Percentiles rank a stretch among this genome's conserved stretches.
Evolutionary conservation across 2,888 invertebrate species (phyloP).

Genomic region (Phyllotreta cruciferae): DNA sequence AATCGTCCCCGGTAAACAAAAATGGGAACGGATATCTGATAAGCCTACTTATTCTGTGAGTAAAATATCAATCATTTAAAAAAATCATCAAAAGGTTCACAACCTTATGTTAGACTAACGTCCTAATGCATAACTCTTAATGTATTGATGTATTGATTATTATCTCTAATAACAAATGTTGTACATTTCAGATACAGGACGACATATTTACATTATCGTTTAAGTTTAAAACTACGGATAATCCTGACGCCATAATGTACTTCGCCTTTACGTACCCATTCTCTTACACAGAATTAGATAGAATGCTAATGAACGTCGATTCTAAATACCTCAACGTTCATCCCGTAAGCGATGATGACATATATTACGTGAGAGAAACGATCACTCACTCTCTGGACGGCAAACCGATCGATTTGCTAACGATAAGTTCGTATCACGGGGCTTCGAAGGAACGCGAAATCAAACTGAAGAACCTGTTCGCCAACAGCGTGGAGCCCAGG

Average conservation of each 20-base stretch:
- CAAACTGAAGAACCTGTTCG: constrained; percentile 75
- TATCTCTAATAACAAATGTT: constrained; percentile 5
- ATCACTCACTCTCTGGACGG: constrained; percentile 80
- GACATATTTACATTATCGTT: constrained; percentile 79
- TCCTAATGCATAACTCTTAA: no score
- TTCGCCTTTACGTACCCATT: constrained; percentile 93
- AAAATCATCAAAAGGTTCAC: no score
- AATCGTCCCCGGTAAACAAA: constrained; percentile 75
- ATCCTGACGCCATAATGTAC: constrained; percentile 75
- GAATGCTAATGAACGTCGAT: constrained; percentile 74
- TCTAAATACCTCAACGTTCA: constrained; percentile 63
- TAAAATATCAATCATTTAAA: constrained; percentile 34
- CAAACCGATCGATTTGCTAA: constrained; percentile 80
- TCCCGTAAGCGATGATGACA: constrained; percentile 65
- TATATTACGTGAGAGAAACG: constrained; percentile 86
- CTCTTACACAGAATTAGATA: constrained; percentile 83
- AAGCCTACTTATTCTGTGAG: constrained; percentile 79
- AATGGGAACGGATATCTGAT: constrained; percentile 86
- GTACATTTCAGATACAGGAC: constrained; percentile 68
- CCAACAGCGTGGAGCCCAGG: constrained; percentile 68
- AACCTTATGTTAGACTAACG: no score
- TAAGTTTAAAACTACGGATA: constrained; percentile 74
- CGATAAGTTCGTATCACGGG: constrained; percentile 82
- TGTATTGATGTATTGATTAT: no score
- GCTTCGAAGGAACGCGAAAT: constrained; percentile 76